Conservation (phyloP, 2,113 vertebrate genomes). For the Nerophis lumbriciformis region DNA sequence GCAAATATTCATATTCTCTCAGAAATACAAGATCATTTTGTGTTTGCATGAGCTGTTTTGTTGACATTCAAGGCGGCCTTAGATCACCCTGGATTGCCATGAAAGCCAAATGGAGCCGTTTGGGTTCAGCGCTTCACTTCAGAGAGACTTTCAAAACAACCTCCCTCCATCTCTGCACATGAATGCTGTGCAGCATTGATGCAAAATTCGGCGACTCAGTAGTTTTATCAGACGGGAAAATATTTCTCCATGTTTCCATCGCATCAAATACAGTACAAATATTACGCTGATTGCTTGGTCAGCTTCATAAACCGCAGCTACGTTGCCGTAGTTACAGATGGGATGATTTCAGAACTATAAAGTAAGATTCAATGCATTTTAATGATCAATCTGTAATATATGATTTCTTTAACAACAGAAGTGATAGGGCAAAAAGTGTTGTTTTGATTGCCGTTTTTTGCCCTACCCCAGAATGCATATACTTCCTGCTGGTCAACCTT, state of each 20-base stretch:
- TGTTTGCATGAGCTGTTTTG: conserved; percentile 50
- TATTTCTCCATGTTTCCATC: background rate
- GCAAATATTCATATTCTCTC: conserved; percentile 34
- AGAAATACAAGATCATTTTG: conserved; percentile 29
- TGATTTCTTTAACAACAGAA: too few relatives aligned
- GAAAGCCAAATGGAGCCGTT: conserved; percentile 49
- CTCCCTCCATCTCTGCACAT: conserved; percentile 54
- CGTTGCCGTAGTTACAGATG: too few relatives aligned
- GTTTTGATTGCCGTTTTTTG: too few relatives aligned
- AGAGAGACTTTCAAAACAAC: conserved; percentile 57
- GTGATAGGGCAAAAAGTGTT: too few relatives aligned
- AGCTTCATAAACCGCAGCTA: too few relatives aligned
- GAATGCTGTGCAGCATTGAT: conserved; percentile 54
- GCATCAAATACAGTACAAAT: conserved; percentile 6
- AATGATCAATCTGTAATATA: too few relatives aligned
- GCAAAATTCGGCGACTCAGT: conserved; percentile 43
- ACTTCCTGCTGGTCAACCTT: too few relatives aligned
- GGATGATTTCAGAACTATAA: too few relatives aligned
- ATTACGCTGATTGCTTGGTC: conserved; percentile 10
- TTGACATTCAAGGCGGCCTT: conserved; percentile 49
- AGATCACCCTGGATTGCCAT: conserved; percentile 57
- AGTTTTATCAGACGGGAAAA: conserved; percentile 43
- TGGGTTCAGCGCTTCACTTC: conserved; percentile 49
- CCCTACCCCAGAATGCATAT: too few relatives aligned
- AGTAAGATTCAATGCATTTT: too few relatives aligned